Conservation (phyloP, 2,888 invertebrate species). For the Urechis unicinctus region DNA sequence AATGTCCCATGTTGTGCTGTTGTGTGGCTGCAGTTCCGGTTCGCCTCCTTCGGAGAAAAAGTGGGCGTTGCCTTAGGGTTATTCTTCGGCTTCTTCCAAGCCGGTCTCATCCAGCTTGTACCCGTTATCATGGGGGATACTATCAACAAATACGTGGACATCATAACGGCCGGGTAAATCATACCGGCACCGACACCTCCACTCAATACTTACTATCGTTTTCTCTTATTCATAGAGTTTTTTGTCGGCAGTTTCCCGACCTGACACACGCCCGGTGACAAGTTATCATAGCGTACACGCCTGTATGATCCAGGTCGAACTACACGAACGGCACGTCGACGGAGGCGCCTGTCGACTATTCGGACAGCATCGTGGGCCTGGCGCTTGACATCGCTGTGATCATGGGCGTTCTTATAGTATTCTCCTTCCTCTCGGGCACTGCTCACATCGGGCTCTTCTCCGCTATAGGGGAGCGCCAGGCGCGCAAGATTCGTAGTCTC, state of each 20-base stretch:
- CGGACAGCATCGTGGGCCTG: not conserved
- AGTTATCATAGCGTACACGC: too few species aligned
- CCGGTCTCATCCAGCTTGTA: not conserved
- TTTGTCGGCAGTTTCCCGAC: too few species aligned
- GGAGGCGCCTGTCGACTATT: too few species aligned
- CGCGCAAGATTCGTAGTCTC: constrained; percentile 12
- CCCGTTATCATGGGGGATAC: not conserved
- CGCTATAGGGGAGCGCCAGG: constrained; percentile 14
- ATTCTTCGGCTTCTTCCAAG: not conserved
- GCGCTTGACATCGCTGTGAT: not conserved
- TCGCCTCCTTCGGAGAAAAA: not conserved
- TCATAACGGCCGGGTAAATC: too few species aligned
- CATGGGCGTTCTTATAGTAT: not conserved
- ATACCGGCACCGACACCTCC: too few species aligned
- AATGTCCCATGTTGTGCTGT: too few species aligned
- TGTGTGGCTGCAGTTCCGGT: not conserved
- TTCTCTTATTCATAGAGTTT: too few species aligned
- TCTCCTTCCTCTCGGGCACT: not conserved
- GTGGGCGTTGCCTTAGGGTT: not conserved
- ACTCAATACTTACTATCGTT: too few species aligned
- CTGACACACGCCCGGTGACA: too few species aligned
- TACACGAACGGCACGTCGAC: too few species aligned
- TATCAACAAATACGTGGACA: not conserved
- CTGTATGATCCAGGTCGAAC: too few species aligned
- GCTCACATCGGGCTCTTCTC: constrained; percentile 14